phyloP scores from a whole-genome alignment of 1,140 invertebrate genomes.

The Babylonia areolata region DNA sequence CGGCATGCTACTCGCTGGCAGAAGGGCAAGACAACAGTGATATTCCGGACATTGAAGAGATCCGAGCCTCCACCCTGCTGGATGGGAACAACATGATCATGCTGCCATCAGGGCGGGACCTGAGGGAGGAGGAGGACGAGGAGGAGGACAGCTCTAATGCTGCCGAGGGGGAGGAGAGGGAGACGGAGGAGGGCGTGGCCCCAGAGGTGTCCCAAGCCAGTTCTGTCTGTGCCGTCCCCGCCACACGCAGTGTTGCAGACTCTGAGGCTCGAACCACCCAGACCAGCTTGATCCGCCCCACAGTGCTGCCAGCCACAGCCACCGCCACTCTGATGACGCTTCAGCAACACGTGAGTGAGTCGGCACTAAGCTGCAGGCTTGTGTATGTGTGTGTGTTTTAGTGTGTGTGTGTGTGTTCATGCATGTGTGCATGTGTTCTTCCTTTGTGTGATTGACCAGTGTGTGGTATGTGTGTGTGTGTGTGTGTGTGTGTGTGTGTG shows the following conservation, averaged over 20 bases:
- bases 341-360: conserved; percentile 18
- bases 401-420: too few relatives aligned
- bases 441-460: too few relatives aligned
- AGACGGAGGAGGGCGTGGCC: conserved; percentile 21
- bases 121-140: conserved; percentile 35
- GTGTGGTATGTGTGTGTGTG: too few relatives aligned
- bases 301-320: background rate
- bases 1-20: conserved; percentile 39
- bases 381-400: too few relatives aligned
- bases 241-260: background rate
- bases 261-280: conserved; percentile 22
- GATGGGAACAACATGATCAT: conserved; percentile 62
- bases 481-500: too few relatives aligned
- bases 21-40: conserved; percentile 38
- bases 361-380: too few relatives aligned
- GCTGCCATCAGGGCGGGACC: conserved; percentile 44
- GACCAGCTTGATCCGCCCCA: conserved; percentile 38
- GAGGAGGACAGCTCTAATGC: conserved; percentile 32
- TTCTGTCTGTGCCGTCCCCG: background rate
- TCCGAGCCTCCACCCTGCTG: conserved; percentile 48
- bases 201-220: conserved; percentile 26
- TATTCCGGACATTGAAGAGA: conserved; percentile 42
- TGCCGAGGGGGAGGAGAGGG: conserved; percentile 41
- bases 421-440: too few relatives aligned
- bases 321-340: conserved; percentile 27